phyloP scores from a whole-genome alignment of 2,113 vertebrate genomes.

The Thermophis baileyi region DNA sequence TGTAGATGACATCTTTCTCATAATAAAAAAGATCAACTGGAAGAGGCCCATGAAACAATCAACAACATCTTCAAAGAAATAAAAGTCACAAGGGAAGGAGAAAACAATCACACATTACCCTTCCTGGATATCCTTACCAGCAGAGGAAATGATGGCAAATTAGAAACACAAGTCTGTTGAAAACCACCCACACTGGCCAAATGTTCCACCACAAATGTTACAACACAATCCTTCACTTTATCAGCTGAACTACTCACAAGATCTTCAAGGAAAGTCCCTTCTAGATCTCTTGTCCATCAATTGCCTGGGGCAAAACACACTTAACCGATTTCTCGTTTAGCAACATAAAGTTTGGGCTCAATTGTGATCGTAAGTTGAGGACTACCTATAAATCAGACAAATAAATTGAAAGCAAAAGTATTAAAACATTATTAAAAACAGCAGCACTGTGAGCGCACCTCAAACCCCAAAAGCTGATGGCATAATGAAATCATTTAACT shows the following conservation, averaged over 20 bases:
- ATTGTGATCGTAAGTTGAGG: no score
- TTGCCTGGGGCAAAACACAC: no score
- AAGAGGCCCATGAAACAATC: neutral
- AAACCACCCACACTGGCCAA: neutral
- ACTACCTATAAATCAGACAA: neutral
- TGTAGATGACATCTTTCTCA: neutral
- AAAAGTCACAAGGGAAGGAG: neutral
- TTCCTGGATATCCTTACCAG: neutral
- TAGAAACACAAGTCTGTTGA: neutral
- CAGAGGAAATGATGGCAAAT: neutral
- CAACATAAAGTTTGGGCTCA: no score
- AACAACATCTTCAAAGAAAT: neutral
- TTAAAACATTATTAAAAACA: neutral
- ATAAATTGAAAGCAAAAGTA: neutral
- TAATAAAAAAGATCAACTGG: neutral
- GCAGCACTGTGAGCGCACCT: neutral
- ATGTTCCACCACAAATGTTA: neutral
- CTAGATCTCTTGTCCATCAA: neutral
- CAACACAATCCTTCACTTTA: no score
- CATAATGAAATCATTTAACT: slow-evolving; percentile 53
- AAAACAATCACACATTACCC: neutral
- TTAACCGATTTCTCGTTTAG: no score
- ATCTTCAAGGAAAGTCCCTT: neutral
- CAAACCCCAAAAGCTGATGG: neutral
- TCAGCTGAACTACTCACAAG: neutral